Conservation (phyloP, 1,140 invertebrate species). For the Brachionus manjavacas region DNA sequence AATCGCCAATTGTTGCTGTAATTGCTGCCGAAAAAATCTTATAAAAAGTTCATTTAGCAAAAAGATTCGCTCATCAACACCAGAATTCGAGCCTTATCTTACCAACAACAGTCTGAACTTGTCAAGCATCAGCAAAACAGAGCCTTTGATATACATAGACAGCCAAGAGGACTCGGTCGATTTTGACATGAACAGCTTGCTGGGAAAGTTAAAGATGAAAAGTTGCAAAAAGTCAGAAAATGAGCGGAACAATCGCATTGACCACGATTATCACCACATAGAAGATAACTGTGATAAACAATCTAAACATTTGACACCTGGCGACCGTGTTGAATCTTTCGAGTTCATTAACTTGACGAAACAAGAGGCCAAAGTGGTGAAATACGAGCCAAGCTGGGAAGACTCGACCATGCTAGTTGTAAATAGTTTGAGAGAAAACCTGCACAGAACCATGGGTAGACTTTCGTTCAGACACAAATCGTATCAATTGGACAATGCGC, state of each 20-base stretch:
- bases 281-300: background rate
- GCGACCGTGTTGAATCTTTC: background rate
- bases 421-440: constrained; percentile 1
- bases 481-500: background rate
- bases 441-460: background rate
- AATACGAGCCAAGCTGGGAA: constrained; percentile 22
- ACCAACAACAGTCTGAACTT: background rate
- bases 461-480: background rate
- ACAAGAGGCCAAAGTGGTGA: background rate
- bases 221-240: background rate
- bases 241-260: background rate
- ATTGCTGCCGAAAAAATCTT: background rate
- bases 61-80: background rate
- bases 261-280: background rate
- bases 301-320: background rate
- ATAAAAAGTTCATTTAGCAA: background rate
- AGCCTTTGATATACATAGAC: background rate
- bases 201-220: background rate
- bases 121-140: background rate
- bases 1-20: background rate
- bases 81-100: constrained; percentile 6
- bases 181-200: background rate
- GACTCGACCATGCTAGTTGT: background rate
- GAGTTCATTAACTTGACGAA: constrained; percentile 5
- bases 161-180: background rate